These are phyloP conservation scores for Premnoplex brunnescens DNA, from an alignment of 2,797 vertebrate species.

Conservation along the genomic window DNA sequence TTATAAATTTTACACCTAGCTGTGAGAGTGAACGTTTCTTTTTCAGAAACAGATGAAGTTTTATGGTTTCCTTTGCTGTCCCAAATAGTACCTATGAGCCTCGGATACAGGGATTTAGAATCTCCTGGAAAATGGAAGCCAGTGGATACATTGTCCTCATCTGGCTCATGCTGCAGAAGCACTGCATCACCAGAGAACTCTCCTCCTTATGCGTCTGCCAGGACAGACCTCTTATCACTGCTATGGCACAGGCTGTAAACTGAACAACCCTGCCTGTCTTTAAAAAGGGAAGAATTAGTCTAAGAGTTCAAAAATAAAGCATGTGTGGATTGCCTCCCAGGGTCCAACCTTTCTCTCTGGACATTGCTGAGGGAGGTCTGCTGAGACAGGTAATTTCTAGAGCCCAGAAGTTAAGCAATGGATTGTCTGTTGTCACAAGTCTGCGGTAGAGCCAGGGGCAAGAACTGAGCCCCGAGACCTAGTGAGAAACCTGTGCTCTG, in stretches of 20 bases:
- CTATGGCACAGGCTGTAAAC: not conserved
- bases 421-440: not conserved
- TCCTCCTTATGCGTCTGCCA: not conserved
- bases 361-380: not conserved
- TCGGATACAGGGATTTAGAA: not conserved
- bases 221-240: not conserved
- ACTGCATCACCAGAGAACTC: not conserved
- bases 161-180: fast-evolving
- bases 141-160: not conserved
- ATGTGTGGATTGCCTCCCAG: not conserved
- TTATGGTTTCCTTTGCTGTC: not conserved
- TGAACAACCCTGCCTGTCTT: not conserved
- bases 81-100: not conserved
- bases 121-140: not conserved
- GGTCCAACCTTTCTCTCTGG: not conserved
- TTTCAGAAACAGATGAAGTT: not conserved
- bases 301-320: not conserved
- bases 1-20: not conserved
- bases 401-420: not conserved
- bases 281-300: not conserved
- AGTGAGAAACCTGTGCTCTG: not conserved
- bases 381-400: not conserved
- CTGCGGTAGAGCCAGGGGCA: not conserved
- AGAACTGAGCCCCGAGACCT: not conserved
- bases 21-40: not conserved